phyloP scores from a whole-genome alignment of 53 echinoderm and acorn worm genomes.

The Mesocentrotus franciscanus region DNA sequence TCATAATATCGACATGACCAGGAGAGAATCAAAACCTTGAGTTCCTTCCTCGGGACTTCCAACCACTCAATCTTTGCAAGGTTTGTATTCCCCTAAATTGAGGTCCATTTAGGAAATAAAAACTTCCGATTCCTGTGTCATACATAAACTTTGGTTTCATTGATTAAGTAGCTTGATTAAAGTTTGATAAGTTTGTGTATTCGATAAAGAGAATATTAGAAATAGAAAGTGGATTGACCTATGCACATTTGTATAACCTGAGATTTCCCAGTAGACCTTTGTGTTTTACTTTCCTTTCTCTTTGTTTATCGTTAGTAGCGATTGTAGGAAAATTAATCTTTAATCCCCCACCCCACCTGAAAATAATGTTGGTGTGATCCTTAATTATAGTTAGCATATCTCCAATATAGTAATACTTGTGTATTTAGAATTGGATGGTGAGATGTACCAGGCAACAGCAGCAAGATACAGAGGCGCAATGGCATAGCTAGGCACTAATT shows the following conservation, averaged over 20 bases:
- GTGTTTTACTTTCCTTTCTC: too few relatives aligned
- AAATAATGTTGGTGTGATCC: too few relatives aligned
- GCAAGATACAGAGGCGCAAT: too few relatives aligned
- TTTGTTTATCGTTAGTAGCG: too few relatives aligned
- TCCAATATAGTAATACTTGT: too few relatives aligned
- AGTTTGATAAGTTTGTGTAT: background rate
- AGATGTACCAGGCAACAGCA: too few relatives aligned
- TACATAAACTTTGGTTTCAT: background rate
- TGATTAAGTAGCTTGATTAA: background rate
- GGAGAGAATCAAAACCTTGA: background rate
- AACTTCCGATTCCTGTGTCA: conserved; percentile 3
- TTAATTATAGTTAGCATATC: too few relatives aligned
- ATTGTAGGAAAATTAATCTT: too few relatives aligned
- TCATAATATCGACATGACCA: background rate
- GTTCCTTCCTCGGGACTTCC: background rate
- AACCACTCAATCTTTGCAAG: background rate
- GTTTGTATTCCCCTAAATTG: background rate
- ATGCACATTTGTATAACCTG: background rate
- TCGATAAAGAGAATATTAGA: background rate
- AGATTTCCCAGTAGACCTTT: too few relatives aligned
- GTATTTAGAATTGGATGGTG: too few relatives aligned
- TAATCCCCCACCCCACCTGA: too few relatives aligned
- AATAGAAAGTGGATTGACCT: background rate
- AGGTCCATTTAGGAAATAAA: background rate
- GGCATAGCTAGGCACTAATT: too few relatives aligned